phyloP scores from a whole-genome alignment of 2,113 vertebrate genomes.

The Condylura cristata region DNA sequence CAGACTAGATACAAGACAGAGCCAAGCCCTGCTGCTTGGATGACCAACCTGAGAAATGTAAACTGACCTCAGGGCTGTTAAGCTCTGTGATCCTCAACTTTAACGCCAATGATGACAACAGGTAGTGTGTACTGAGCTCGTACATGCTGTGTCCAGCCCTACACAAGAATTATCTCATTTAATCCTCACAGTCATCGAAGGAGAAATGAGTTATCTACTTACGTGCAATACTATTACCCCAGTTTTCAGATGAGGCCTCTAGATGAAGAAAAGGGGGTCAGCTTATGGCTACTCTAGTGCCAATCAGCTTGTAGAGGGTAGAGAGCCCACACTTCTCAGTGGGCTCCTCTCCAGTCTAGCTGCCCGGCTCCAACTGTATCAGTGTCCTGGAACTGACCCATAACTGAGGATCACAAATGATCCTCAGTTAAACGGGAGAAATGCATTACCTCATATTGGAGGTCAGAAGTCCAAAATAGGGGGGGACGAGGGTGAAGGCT shows the following conservation, averaged over 20 bases:
- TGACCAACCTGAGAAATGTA: background rate
- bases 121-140: background rate
- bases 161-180: background rate
- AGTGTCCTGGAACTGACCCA: background rate
- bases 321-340: too few relatives aligned
- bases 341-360: background rate
- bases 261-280: background rate
- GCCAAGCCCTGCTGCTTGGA: rapidly evolving
- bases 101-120: background rate
- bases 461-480: background rate
- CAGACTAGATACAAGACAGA: background rate
- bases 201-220: background rate
- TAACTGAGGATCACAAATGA: background rate
- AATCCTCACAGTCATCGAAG: background rate
- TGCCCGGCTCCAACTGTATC: background rate
- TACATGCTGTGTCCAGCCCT: background rate
- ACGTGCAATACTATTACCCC: background rate
- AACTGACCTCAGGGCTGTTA: background rate
- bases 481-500: too few relatives aligned
- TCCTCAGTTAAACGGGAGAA: background rate
- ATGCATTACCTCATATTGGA: background rate
- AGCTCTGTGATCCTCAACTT: background rate
- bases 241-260: background rate
- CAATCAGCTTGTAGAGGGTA: rapidly evolving
- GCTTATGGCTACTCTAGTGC: background rate